These are phyloP conservation scores for Mormyrus hasselquistii DNA, from an alignment of 2,797 vertebrate genomes.

Conservation along the genomic window DNA sequence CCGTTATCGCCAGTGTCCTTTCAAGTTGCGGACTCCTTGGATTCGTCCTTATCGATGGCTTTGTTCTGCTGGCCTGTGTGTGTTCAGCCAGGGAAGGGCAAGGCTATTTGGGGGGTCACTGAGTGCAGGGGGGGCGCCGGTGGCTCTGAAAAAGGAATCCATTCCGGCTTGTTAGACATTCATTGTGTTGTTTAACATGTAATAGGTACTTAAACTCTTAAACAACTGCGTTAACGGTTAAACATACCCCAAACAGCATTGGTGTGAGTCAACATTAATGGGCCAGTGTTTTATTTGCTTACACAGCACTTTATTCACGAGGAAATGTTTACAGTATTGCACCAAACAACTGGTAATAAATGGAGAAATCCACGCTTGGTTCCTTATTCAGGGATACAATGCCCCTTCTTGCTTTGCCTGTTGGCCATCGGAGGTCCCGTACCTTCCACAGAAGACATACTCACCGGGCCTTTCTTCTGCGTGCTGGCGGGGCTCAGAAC, in stretches of 20 bases:
- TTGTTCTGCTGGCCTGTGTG: background rate
- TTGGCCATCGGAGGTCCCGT: background rate
- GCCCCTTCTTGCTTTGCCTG: background rate
- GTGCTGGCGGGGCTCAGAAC: background rate
- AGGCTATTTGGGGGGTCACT: background rate
- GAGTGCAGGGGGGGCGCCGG: background rate
- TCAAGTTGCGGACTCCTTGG: background rate
- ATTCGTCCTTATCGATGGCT: conserved; percentile 6
- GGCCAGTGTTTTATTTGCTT: background rate
- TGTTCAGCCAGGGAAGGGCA: conserved; percentile 5
- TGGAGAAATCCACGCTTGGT: background rate
- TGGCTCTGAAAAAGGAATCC: background rate
- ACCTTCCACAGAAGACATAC: background rate
- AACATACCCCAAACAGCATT: background rate
- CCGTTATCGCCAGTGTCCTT: background rate
- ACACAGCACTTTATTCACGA: background rate
- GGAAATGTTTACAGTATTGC: background rate
- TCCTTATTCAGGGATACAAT: background rate
- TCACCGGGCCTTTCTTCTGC: background rate
- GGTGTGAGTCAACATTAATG: background rate
- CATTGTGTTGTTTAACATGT: conserved; percentile 1
- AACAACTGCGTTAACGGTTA: background rate
- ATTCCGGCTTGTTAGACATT: background rate
- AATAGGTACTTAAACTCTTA: background rate
- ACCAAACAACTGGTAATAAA: background rate